Evolutionary conservation across 2,113 vertebrate genomes (phyloP).

Genomic region (Falcunculus frontatus): DNA sequence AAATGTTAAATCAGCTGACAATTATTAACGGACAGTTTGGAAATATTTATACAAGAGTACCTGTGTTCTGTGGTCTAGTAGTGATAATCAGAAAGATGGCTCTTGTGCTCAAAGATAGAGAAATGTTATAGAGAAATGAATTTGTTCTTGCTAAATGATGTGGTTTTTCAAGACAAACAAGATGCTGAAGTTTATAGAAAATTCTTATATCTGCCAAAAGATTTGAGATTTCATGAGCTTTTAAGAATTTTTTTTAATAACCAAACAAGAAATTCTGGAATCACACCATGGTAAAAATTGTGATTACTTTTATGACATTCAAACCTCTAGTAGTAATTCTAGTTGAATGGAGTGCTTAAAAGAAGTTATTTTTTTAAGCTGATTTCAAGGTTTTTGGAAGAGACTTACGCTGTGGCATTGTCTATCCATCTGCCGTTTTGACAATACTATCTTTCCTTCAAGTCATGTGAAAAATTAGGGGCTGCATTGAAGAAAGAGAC

Average conservation of each 20-base stretch:
- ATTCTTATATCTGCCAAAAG: neutral
- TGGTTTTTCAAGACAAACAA: neutral
- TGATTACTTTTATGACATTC: neutral
- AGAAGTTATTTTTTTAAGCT: neutral
- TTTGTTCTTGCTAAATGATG: neutral
- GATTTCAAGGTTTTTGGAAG: neutral
- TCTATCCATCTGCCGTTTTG: neutral
- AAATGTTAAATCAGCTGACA: neutral
- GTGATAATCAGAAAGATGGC: neutral
- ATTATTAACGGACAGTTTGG: neutral
- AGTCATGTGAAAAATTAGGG: neutral
- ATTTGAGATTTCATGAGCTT: neutral
- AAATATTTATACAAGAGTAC: neutral
- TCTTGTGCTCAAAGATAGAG: neutral
- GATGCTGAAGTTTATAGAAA: neutral
- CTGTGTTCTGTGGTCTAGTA: neutral
- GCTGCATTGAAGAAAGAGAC: neutral
- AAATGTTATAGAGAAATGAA: neutral
- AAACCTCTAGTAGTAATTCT: neutral
- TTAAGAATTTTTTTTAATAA: neutral
- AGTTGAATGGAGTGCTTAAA: neutral
- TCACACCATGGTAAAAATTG: neutral
- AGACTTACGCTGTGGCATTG: neutral
- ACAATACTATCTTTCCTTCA: neutral
- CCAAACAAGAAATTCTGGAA: neutral